A percentile compares a stretch with the other conserved stretches of the same genome.
phyloP scores from a whole-genome alignment of 2,797 vertebrate genomes.

The Sebastes vulpes region DNA sequence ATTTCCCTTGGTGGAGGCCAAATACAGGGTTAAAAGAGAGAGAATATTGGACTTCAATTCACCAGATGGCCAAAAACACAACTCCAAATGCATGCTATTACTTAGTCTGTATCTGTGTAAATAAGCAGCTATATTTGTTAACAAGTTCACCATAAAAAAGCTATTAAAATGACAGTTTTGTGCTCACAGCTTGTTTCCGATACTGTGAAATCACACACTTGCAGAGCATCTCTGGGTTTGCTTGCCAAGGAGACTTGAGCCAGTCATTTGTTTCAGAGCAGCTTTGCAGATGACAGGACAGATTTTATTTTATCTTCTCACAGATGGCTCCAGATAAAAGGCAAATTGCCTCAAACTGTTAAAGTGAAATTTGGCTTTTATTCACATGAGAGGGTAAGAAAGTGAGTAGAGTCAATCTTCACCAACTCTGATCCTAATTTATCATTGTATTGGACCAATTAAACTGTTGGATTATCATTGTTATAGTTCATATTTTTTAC shows the following conservation, averaged over 20 bases:
- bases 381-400: not conserved
- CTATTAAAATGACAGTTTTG: not conserved
- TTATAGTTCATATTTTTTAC: not conserved
- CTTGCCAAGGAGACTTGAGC: not conserved
- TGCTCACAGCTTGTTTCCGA: not conserved
- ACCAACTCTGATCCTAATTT: not conserved
- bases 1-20: too few species aligned
- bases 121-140: not conserved
- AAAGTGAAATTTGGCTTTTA: not conserved
- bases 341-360: not conserved
- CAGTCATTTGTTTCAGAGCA: not conserved
- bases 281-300: not conserved
- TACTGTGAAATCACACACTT: not conserved
- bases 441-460: not conserved
- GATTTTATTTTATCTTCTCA: conserved; percentile 2
- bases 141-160: not conserved
- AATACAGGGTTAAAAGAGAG: too few species aligned
- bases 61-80: not conserved
- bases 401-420: not conserved
- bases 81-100: not conserved
- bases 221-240: not conserved
- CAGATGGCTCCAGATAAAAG: not conserved
- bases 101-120: not conserved
- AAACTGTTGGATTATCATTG: not conserved
- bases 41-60: not conserved